Evolutionary conservation across 1,140 invertebrate species (phyloP).

Genomic region (Papilio polytes): DNA sequence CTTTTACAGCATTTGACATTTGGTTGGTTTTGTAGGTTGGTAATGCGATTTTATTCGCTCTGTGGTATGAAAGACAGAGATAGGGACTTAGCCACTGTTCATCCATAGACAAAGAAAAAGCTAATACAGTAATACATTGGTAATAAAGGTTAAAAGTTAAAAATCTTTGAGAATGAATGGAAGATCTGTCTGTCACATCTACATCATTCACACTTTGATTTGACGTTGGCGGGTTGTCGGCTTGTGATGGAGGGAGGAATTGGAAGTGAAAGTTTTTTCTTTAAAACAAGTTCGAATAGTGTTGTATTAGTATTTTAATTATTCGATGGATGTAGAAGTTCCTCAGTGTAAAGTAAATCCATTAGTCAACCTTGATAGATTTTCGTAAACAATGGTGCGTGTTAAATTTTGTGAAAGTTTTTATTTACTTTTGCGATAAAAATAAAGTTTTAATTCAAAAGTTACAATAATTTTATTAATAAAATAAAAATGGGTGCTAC

Average conservation of each 20-base stretch:
- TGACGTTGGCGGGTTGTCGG: neutral
- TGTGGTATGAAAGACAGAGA: neutral
- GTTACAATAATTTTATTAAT: neutral
- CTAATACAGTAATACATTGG: no score
- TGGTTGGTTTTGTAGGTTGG: neutral
- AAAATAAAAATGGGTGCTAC: neutral
- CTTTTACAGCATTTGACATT: neutral
- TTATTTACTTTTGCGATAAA: conserved; percentile 26
- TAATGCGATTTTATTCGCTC: neutral
- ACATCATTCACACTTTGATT: neutral
- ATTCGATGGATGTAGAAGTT: conserved; percentile 34
- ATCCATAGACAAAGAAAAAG: no score
- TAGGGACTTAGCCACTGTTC: no score
- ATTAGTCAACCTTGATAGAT: conserved; percentile 15
- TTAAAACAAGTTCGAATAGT: conserved; percentile 7
- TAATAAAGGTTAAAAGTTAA: neutral
- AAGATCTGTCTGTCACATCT: neutral
- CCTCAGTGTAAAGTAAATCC: neutral
- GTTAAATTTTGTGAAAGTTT: neutral
- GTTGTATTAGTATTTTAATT: conserved; percentile 23
- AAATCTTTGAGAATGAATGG: neutral
- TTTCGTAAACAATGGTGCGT: conserved; percentile 33
- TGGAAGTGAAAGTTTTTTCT: conserved; percentile 42
- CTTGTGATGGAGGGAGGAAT: neutral
- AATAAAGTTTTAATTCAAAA: conserved; percentile 15